Conservation (phyloP, 2,888 invertebrate species). For the Lydus trimaculatus region DNA sequence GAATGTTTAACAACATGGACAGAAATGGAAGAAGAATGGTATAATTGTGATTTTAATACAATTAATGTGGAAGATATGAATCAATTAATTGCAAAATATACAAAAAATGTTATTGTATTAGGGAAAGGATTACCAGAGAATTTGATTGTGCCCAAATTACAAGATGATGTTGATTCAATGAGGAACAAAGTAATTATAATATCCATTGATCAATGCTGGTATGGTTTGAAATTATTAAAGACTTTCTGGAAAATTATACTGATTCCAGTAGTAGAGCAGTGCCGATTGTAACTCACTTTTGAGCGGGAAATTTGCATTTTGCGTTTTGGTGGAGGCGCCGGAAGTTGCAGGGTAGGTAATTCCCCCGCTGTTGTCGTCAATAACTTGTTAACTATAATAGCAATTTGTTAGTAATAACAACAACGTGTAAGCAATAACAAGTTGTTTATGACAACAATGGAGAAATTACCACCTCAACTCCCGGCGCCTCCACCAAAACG, state of each 20-base stretch:
- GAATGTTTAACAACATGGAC: conserved; percentile 80
- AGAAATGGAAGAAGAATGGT: conserved; percentile 72
- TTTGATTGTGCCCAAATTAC: conserved; percentile 78
- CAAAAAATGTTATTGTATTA: conserved; percentile 77
- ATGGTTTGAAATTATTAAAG: background rate
- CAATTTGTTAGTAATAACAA: no score
- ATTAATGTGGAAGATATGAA: conserved; percentile 79
- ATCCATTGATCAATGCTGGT: background rate
- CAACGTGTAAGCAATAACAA: no score
- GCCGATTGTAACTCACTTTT: no score
- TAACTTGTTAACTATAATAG: no score
- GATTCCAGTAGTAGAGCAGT: conserved; percentile 14
- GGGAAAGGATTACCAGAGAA: conserved; percentile 86
- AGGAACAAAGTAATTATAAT: conserved; percentile 71
- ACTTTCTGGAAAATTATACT: background rate
- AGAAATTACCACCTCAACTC: no score
- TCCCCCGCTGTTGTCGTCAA: no score
- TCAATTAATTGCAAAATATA: conserved; percentile 69
- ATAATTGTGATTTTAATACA: conserved; percentile 66
- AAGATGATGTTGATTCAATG: conserved; percentile 78
- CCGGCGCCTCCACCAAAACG: no score
- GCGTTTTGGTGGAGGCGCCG: no score
- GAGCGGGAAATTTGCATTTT: no score
- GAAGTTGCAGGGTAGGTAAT: no score
- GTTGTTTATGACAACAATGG: no score